Evolutionary conservation across 2,888 invertebrate genomes (phyloP).

Genomic region (Lasioglossum marginatum): DNA sequence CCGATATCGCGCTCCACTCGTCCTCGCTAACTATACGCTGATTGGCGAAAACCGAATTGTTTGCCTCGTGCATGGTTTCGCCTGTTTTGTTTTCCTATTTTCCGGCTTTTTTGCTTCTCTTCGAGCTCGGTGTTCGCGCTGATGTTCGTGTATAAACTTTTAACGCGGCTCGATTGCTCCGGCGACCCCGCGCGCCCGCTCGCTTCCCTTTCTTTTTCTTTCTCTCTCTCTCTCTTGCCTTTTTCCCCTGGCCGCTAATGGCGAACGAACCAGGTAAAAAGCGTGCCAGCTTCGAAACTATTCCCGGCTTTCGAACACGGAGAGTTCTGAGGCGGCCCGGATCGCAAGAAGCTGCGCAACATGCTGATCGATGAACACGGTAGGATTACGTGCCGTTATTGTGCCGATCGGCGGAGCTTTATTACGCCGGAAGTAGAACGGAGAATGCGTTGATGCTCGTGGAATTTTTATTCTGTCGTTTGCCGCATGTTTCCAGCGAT

Average conservation of each 20-base stretch:
- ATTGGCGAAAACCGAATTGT: conserved; percentile 41
- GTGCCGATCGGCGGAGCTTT: background rate
- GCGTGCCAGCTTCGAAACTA: conserved; percentile 1
- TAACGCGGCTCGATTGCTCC: conserved; percentile 17
- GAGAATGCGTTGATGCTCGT: background rate
- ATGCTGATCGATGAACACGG: conserved; percentile 2
- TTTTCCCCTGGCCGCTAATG: background rate
- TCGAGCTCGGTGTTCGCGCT: background rate
- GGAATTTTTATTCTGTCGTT: background rate
- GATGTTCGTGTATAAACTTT: conserved; percentile 21
- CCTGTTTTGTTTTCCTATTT: background rate
- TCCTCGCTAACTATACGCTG: conserved; percentile 46
- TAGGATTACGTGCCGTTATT: background rate
- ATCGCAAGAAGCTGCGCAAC: conserved; percentile 14
- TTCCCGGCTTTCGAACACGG: background rate
- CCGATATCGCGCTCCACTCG: conserved; percentile 17
- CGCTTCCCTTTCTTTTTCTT: background rate
- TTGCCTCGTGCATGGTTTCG: background rate
- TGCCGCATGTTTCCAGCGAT: background rate
- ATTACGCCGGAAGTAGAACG: background rate
- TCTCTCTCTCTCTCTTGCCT: background rate
- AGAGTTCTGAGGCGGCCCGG: background rate
- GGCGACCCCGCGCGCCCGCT: background rate
- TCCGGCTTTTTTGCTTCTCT: background rate
- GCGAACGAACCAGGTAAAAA: conserved; percentile 14